Conservation (phyloP, 2,888 invertebrate genomes). For the Conchocele bisecta region DNA sequence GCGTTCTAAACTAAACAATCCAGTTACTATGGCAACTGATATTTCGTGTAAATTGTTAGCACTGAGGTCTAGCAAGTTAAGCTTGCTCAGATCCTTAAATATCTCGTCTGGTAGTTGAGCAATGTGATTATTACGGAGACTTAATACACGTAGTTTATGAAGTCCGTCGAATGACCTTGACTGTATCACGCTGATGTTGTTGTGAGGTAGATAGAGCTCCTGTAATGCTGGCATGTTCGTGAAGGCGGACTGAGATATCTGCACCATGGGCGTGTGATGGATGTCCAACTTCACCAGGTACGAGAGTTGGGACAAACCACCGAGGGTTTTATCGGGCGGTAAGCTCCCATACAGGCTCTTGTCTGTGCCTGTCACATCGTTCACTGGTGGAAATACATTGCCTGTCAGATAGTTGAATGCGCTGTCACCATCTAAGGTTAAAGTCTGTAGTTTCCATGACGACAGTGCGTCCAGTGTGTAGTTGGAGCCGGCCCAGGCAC, state of each 20-base stretch:
- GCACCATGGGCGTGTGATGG: slow-evolving; percentile 28
- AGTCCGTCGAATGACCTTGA: slow-evolving; percentile 26
- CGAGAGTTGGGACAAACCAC: no score
- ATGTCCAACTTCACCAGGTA: slow-evolving; percentile 35
- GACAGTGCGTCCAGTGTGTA: slow-evolving; percentile 5
- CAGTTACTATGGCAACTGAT: slow-evolving; percentile 34
- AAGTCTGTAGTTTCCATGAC: slow-evolving; percentile 22
- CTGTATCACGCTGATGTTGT: slow-evolving; percentile 38
- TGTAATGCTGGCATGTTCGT: slow-evolving; percentile 4
- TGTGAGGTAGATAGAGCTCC: slow-evolving; percentile 22
- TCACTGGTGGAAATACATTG: slow-evolving; percentile 12
- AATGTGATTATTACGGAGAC: slow-evolving; percentile 36
- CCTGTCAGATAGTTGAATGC: neutral
- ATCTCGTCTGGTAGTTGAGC: slow-evolving; percentile 49
- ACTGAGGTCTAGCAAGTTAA: slow-evolving; percentile 63
- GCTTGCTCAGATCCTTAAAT: slow-evolving; percentile 50
- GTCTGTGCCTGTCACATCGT: slow-evolving; percentile 8
- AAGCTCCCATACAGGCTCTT: neutral
- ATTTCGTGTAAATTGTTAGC: slow-evolving; percentile 57
- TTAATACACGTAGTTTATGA: slow-evolving; percentile 22
- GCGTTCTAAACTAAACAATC: slow-evolving; percentile 36
- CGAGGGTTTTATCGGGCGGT: neutral
- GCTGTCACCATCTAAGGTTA: slow-evolving; percentile 15
- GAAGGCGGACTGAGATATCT: slow-evolving; percentile 27
- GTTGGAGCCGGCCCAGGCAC: slow-evolving; percentile 7